Conservation (phyloP, 2,113 vertebrate species). For the Poecile atricapillus region DNA sequence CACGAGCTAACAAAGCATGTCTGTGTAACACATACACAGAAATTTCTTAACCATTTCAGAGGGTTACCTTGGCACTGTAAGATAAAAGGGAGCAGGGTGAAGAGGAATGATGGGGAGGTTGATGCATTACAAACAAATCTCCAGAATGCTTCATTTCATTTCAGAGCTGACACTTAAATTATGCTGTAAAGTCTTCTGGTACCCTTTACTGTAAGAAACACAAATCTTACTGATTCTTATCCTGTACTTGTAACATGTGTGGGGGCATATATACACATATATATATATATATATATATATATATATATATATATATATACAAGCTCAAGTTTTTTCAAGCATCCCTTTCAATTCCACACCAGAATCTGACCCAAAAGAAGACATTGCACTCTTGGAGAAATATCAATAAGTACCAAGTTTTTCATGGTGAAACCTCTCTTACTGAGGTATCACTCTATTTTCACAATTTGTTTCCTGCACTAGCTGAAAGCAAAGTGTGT, state of each 20-base stretch:
- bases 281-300: background rate
- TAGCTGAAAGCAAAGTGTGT: background rate
- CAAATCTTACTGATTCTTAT: background rate
- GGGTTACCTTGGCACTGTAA: background rate
- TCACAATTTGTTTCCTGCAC: background rate
- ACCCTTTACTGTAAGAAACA: background rate
- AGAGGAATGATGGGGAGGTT: background rate
- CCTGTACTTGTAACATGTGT: background rate
- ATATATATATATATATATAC: too few relatives aligned
- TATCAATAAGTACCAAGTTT: background rate
- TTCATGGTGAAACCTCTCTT: background rate
- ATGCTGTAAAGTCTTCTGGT: background rate
- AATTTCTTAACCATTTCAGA: background rate
- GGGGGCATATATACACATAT: fast-evolving
- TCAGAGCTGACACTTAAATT: background rate
- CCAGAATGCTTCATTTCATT: background rate
- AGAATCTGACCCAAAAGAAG: background rate
- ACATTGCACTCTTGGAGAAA: background rate
- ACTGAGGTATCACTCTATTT: background rate
- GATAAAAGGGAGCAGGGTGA: background rate
- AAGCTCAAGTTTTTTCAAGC: background rate
- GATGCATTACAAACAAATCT: background rate
- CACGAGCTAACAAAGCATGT: background rate
- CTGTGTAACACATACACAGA: background rate
- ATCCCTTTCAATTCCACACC: background rate